These are phyloP conservation scores for Ptilonorhynchus violaceus DNA, from an alignment of 2,113 vertebrate genomes.

Conservation along the genomic window DNA sequence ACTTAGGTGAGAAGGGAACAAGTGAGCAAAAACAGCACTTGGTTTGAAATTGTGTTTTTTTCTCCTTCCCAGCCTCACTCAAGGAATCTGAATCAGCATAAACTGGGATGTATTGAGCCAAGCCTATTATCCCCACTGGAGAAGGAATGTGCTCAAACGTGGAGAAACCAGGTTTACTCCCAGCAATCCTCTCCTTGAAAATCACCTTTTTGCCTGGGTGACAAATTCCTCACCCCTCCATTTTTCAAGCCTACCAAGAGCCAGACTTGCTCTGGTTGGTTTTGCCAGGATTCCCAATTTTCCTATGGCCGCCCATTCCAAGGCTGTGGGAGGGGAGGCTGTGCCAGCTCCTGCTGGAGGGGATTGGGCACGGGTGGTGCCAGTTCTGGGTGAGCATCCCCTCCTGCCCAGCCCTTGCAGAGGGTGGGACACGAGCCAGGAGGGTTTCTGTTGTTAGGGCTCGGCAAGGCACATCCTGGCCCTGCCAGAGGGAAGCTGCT, in stretches of 20 bases:
- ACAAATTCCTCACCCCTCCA: not conserved
- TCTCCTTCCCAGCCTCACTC: not conserved
- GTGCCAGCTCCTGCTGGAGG: not conserved
- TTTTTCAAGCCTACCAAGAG: not conserved
- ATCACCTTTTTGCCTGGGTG: not conserved
- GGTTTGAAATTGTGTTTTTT: not conserved
- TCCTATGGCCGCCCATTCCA: fast-evolving
- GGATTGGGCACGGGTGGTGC: not conserved
- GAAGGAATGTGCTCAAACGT: not conserved
- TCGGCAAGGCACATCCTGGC: not conserved
- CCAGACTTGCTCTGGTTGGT: not conserved
- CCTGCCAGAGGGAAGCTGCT: not conserved
- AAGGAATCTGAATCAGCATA: not conserved
- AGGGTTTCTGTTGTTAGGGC: not conserved
- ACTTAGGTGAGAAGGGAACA: not conserved
- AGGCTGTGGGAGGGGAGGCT: not conserved
- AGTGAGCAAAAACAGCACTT: not conserved
- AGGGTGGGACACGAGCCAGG: not conserved
- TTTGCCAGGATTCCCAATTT: not conserved
- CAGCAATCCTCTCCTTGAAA: not conserved
- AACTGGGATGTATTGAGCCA: not conserved
- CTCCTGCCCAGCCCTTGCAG: not conserved
- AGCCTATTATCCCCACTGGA: not conserved
- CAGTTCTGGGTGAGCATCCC: not conserved
- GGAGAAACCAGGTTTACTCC: not conserved